Conservation (phyloP, 1,140 invertebrate genomes). For the Popillia japonica region DNA sequence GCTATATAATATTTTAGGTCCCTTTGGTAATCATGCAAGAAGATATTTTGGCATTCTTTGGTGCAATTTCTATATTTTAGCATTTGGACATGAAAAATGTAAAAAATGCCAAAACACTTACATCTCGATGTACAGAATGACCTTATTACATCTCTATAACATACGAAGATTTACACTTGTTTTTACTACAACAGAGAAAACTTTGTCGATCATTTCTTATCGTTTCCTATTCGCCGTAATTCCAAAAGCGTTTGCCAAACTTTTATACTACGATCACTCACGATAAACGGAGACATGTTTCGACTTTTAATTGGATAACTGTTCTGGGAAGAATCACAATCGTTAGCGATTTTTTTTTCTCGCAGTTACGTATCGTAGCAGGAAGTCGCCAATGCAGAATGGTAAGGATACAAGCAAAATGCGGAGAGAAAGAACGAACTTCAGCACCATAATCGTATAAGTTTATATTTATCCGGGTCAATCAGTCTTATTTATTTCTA, state of each 20-base stretch:
- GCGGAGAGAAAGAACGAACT: background rate
- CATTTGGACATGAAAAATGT: too few relatives aligned
- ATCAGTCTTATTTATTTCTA: slow-evolving; percentile 24
- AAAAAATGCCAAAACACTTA: too few relatives aligned
- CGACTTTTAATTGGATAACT: slow-evolving; percentile 34
- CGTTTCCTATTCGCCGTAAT: background rate
- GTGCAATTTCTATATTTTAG: too few relatives aligned
- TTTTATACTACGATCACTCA: slow-evolving; percentile 21
- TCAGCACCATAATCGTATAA: slow-evolving; percentile 22
- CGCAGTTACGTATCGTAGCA: background rate
- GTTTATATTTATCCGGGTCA: slow-evolving; percentile 23
- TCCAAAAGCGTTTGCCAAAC: background rate
- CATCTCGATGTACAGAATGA: too few relatives aligned
- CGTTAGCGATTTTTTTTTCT: slow-evolving; percentile 26
- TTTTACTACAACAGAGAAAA: too few relatives aligned
- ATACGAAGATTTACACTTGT: too few relatives aligned
- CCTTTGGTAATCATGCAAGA: too few relatives aligned
- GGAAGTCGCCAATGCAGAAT: background rate
- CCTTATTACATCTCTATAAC: too few relatives aligned
- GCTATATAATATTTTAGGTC: too few relatives aligned
- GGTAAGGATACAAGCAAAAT: background rate
- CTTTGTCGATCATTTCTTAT: too few relatives aligned
- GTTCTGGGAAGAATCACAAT: slow-evolving; percentile 26
- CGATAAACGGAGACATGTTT: slow-evolving; percentile 26
- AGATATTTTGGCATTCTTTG: too few relatives aligned